Evolutionary conservation across 2,888 invertebrate species (phyloP).

Genomic region (Eumerus sabulonum): DNA sequence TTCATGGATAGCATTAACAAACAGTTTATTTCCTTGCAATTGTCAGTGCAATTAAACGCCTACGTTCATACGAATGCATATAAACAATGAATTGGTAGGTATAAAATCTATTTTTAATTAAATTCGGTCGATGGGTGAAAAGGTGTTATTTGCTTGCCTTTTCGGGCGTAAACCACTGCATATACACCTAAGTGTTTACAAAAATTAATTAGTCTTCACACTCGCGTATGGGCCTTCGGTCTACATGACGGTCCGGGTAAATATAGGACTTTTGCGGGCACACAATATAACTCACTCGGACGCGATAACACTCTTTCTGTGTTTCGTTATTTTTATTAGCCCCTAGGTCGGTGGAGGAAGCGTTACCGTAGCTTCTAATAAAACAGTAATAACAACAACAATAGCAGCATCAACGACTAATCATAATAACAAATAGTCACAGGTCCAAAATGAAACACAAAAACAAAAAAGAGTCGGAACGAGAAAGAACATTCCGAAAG

Average conservation of each 20-base stretch:
- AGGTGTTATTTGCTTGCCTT: conserved; percentile 44
- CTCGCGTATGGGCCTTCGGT: conserved; percentile 8
- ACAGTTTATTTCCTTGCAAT: too few relatives aligned
- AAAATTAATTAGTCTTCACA: conserved; percentile 51
- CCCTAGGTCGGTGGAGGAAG: conserved; percentile 10
- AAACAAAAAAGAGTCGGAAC: too few relatives aligned
- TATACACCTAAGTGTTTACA: conserved; percentile 43
- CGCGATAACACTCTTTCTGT: conserved; percentile 43
- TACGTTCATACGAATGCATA: too few relatives aligned
- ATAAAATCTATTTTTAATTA: conserved; percentile 31
- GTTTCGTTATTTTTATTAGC: conserved; percentile 25
- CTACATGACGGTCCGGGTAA: conserved; percentile 6
- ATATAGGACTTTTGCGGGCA: conserved; percentile 4
- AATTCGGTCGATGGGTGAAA: conserved; percentile 25
- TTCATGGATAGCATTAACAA: too few relatives aligned
- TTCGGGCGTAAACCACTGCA: conserved; percentile 31
- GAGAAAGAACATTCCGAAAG: conserved; percentile 4
- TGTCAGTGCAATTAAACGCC: too few relatives aligned
- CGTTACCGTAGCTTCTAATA: conserved; percentile 7
- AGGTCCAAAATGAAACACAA: too few relatives aligned
- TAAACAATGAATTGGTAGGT: too few relatives aligned
- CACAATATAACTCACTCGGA: conserved; percentile 4
- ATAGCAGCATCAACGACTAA: conserved; percentile 14
- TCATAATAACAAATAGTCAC: conserved; percentile 34
- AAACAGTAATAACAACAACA: conserved; percentile 11